These are phyloP conservation scores for Labrus mixtus DNA, from an alignment of 2,113 vertebrate species.

Conservation along the genomic window DNA sequence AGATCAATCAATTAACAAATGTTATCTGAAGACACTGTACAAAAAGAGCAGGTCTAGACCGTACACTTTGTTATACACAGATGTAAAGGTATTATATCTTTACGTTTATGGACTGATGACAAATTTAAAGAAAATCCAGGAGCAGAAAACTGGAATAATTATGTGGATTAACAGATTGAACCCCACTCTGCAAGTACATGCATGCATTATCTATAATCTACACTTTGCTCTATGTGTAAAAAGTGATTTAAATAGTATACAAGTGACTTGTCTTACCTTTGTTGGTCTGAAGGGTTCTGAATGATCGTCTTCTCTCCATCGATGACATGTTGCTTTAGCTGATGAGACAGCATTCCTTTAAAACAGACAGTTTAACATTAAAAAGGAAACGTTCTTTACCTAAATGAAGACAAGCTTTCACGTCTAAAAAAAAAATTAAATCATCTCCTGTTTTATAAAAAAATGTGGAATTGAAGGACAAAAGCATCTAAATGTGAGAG, in stretches of 20 bases:
- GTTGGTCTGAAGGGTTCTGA: constrained; percentile 97
- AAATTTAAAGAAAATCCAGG: no score
- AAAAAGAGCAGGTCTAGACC: no score
- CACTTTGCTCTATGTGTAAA: no score
- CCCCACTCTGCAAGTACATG: neutral
- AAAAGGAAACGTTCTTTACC: neutral
- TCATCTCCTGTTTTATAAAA: neutral
- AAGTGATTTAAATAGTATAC: no score
- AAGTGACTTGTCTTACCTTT: constrained; percentile 90
- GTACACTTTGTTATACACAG: no score
- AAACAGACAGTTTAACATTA: neutral
- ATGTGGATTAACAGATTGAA: no score
- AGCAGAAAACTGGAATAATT: no score
- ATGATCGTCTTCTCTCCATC: constrained; percentile 98
- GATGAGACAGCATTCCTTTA: constrained; percentile 96
- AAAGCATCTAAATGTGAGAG: neutral
- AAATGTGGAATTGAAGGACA: neutral
- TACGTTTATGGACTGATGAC: no score
- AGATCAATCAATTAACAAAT: no score
- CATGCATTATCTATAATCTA: no score
- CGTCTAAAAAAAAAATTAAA: neutral
- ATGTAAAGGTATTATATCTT: no score
- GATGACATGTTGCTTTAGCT: constrained; percentile 95
- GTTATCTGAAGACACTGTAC: no score
- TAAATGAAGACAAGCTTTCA: neutral